A percentile compares a stretch with the other conserved stretches of the same genome.
phyloP scores from a whole-genome alignment of 2,113 vertebrate species.

The Hystrix brachyura region DNA sequence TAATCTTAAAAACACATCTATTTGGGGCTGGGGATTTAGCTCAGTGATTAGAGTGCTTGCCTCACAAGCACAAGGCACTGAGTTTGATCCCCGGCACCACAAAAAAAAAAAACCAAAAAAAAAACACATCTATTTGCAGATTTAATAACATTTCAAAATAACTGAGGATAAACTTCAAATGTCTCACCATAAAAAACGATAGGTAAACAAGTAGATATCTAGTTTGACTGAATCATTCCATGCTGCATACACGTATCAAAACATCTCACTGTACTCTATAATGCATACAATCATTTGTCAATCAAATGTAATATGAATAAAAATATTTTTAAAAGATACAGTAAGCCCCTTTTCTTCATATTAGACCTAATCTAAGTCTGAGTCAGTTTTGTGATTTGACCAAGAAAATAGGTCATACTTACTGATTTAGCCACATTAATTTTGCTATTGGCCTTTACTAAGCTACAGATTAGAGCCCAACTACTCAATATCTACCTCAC shows the following conservation, averaged over 20 bases:
- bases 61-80: no score
- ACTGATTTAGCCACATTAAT: not conserved
- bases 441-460: slow-evolving; percentile 30
- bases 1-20: not conserved
- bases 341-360: not conserved
- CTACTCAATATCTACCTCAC: not conserved
- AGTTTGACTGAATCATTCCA: not conserved
- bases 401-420: slow-evolving; percentile 1
- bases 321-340: not conserved
- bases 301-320: not conserved
- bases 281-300: not conserved
- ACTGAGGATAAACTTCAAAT: slow-evolving; percentile 29
- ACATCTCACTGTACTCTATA: not conserved
- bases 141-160: slow-evolving; percentile 16
- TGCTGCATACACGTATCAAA: not conserved
- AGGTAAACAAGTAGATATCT: not conserved
- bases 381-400: slow-evolving; percentile 1
- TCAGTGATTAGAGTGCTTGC: no score
- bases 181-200: not conserved
- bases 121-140: slow-evolving; percentile 28
- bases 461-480: not conserved
- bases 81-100: no score
- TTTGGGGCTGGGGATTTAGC: no score
- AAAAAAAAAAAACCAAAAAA: no score
- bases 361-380: not conserved